Base-by-base conservation (phyloP, 2,888 invertebrate genomes). In the Trichopoda pennipes region DNA sequence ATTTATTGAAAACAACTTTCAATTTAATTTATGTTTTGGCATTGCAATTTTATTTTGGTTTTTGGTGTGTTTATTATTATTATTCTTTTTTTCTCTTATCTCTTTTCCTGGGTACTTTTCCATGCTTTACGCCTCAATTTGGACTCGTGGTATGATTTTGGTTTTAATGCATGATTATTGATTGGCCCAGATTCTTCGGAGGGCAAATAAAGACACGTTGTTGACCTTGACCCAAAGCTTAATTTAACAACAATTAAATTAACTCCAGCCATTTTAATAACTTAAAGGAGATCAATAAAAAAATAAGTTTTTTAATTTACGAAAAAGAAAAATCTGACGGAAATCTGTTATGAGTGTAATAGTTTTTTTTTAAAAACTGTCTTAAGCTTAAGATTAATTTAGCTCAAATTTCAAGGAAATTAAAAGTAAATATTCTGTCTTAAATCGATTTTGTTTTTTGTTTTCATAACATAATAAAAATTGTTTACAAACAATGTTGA, bases 201-300 rank as follows among this genome's bases (percentile, higher is more conserved):
- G 76, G 60, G 61, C 63, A 72, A 77, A 69, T 56, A 44, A 73
- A 78, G 85, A 85, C 88, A 88, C 86, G 88, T 87, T 85, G 87
- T 85, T 88, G 87, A 88, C 88, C 88, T 88, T 88, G 88, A 88
- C 87, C 88, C 82, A 70, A 66, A 74, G 78, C 51, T 28, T 53
- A 14, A 16, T 74, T 69, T 10, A n/a, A 42, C 51, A 17, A n/a
- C 9, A 53, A 1, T 8, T 16, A 23, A 1, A 28, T 28, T 2
- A 38, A 7, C 12, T 12, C 1, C 10, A 38, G 12, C n/a, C 12
- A 4, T 47, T 6, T 12, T 10, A 47, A 42, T 3, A n/a, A n/a
- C 19, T 21, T n/a, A 17, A 75, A 63, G 10, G 17, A 47, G 55
- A 28, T 47, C 53, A 63, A 12, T 42, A 28, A 56, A 69, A 32